Evolutionary conservation across 2,888 invertebrate genomes (phyloP), one percentile per base, ranked within the genome.

Genomic region (Trachelus troglodyta): DNA sequence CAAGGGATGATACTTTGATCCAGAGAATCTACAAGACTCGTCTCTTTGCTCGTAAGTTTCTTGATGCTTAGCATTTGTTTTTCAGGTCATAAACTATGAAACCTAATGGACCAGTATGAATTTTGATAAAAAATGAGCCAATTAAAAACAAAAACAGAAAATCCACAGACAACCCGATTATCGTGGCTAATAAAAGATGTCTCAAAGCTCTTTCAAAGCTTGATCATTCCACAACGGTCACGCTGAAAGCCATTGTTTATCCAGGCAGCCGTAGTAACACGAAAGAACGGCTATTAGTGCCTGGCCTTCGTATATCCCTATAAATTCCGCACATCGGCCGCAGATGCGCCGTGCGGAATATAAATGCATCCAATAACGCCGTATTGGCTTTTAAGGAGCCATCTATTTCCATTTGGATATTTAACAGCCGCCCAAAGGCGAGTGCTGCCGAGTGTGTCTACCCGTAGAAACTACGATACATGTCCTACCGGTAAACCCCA

Each of bases 351-450:
- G 69, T 11, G n/a, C 34, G 73, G 75, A 78, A 78, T 78, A 78
- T 75, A 75, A 78, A 75, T 78, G 77, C 77, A 56, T 40, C 68
- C 74, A 73, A 69, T 33, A 40, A 69, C 34, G 31, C 56, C 68
- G 68, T 77, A 77, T 77, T 68, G 77, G 40, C 34, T 74, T 74
- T 56, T 56, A 77, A 77, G 77, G 74, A 23, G 71, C 71, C 71
- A 71, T 71, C 30, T 30, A n/a, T 71, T 71, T 71, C 71, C 31
- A 35, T 77, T 75, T 15, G 35, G 69, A 77, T 75, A 75, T 37
- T 75, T 77, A 77, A 77, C 77, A 69, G 35, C 69, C 40, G 69
- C 71, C 74, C 73, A 74, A 77, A 77, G 74, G 77, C 77, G 77
- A 56, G 35, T 12, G n/a, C 69, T 9, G 31, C 12, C 77, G 35